phyloP scores from a whole-genome alignment of 2,888 invertebrate species.

The Leucozona laternaria region DNA sequence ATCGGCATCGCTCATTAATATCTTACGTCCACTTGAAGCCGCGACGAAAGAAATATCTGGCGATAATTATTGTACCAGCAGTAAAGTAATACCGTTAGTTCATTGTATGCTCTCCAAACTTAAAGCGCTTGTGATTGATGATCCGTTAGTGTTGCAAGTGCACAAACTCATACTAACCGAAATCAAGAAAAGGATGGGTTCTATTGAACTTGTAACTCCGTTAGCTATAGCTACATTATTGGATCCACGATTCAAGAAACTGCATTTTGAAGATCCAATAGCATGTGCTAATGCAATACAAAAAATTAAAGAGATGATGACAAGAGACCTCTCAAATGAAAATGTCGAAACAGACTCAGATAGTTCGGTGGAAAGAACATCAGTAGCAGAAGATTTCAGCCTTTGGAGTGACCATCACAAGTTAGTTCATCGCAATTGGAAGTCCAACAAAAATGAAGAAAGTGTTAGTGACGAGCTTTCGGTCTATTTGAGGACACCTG shows the following conservation, averaged over 20 bases:
- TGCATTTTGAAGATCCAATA: constrained; percentile 33
- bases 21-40: constrained; percentile 51
- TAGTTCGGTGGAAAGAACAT: constrained; percentile 7
- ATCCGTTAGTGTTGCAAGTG: constrained; percentile 26
- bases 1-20: constrained; percentile 14
- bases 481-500: too few relatives aligned
- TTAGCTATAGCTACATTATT: constrained; percentile 19
- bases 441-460: too few relatives aligned
- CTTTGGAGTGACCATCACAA: constrained; percentile 61
- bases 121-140: constrained; percentile 28
- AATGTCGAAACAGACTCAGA: constrained; percentile 26
- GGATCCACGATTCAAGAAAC: constrained; percentile 43
- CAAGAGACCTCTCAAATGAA: background rate
- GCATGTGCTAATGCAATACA: constrained; percentile 24
- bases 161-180: constrained; percentile 15
- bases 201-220: background rate
- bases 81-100: constrained; percentile 32
- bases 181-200: constrained; percentile 11
- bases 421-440: constrained; percentile 38
- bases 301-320: background rate
- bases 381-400: constrained; percentile 46
- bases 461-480: background rate
- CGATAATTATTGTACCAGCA: constrained; percentile 37
- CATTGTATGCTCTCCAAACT: constrained; percentile 40
- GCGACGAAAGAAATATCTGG: constrained; percentile 53